Evolutionary conservation across 1,140 invertebrate species (phyloP).

Genomic region (Penaeus indicus): DNA sequence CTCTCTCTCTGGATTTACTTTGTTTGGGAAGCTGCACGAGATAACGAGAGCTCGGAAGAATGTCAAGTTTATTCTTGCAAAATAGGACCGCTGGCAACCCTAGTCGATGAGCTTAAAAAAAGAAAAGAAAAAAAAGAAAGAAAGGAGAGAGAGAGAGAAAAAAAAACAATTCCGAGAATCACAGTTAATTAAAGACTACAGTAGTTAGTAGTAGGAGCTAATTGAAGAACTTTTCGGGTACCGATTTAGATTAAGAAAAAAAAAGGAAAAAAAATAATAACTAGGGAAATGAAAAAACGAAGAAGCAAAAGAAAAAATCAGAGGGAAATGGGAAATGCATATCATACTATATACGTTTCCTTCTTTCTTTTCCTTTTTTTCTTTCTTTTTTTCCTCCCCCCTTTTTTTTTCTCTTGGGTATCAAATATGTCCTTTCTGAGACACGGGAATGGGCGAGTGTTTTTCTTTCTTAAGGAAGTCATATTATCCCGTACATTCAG

Average conservation of each 20-base stretch:
- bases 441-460: too few species aligned
- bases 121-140: not conserved
- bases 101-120: slow-evolving; percentile 4
- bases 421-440: too few species aligned
- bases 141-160: too few species aligned
- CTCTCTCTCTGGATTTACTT: slow-evolving; percentile 15
- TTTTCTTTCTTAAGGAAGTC: too few species aligned
- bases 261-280: not conserved
- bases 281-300: too few species aligned
- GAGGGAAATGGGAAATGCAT: too few species aligned
- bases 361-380: too few species aligned
- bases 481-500: too few species aligned
- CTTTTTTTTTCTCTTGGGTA: too few species aligned
- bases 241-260: not conserved
- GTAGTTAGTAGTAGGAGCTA: slow-evolving; percentile 12
- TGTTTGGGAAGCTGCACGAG: not conserved
- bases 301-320: not conserved
- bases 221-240: slow-evolving; percentile 7
- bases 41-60: not conserved
- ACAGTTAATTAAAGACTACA: slow-evolving; percentile 24
- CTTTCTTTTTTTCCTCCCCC: too few species aligned
- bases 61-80: not conserved
- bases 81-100: slow-evolving; percentile 7
- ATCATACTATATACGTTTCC: too few species aligned
- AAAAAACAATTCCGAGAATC: slow-evolving; percentile 3